These are phyloP conservation scores for Cactoblastis cactorum DNA, from an alignment of 2,888 invertebrate species.

Conservation along the genomic window DNA sequence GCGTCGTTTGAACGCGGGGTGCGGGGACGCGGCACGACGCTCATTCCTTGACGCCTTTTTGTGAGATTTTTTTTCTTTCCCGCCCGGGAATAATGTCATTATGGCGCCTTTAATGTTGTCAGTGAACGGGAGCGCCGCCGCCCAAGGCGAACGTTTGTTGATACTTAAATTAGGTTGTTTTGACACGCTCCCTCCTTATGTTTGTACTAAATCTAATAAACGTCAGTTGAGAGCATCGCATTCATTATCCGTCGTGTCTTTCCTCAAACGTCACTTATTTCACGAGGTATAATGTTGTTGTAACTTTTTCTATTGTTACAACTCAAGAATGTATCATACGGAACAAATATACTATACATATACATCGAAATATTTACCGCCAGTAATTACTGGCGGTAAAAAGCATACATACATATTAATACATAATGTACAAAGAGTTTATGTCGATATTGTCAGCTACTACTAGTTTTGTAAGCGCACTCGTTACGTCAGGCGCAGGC, in stretches of 20 bases:
- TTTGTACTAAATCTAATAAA: constrained; percentile 78
- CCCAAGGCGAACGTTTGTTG: constrained; percentile 78
- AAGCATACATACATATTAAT: constrained; percentile 49
- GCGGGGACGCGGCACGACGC: constrained; percentile 36
- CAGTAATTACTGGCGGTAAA: constrained; percentile 47
- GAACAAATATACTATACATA: constrained; percentile 41
- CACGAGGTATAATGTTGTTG: constrained; percentile 37
- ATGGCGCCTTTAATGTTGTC: constrained; percentile 79
- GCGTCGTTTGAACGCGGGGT: constrained; percentile 43
- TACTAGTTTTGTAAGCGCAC: constrained; percentile 57
- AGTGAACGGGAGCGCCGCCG: constrained; percentile 69
- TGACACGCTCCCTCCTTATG: constrained; percentile 78
- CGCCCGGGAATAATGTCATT: constrained; percentile 77
- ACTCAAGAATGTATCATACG: constrained; percentile 30
- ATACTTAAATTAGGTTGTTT: constrained; percentile 80
- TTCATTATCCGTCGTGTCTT: constrained; percentile 55
- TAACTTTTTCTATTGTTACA: constrained; percentile 28
- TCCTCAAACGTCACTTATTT: constrained; percentile 41
- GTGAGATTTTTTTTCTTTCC: constrained; percentile 67
- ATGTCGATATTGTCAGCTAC: constrained; percentile 68
- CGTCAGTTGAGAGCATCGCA: constrained; percentile 61
- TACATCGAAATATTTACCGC: no score
- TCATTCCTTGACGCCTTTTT: constrained; percentile 71
- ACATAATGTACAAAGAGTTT: constrained; percentile 48
- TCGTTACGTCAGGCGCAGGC: constrained; percentile 57